Evolutionary conservation across 2,888 invertebrate genomes (phyloP), one percentile per base, ranked within the genome.

Genomic region (Microctonus brassicae): DNA sequence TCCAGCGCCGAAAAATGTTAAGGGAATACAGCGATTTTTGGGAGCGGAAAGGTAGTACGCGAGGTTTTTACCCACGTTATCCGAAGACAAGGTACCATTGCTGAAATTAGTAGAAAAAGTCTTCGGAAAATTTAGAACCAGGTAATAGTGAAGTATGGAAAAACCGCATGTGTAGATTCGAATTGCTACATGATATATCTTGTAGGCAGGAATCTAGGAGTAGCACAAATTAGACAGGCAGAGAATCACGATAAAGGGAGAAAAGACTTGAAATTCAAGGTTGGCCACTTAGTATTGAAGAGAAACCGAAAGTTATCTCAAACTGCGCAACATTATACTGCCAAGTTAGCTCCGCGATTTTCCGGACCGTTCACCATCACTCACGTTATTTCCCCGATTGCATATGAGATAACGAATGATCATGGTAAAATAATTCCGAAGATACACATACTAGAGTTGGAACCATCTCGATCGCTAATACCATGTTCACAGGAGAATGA

Each of bases 11-110:
- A 52, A 10, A n/a, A n/a, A n/a, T n/a, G n/a, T n/a, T n/a, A n/a
- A n/a, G n/a, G n/a, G n/a, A n/a, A n/a, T n/a, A n/a, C n/a, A 73
- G 39, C n/a, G 79, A 13, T 79, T 81, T 42, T 53, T 78, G 1
- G 78, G 77, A 13, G 76, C 75, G 24, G 72, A 75, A 20, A 76
- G 79, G 1, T 78, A 77, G 76, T 76, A 79, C 57, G 55, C 58
- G 2, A 13, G 68, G 0, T 72, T 72, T 36, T 34, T 72, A 3
- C 24, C 26, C 0, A 55, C 57, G 10, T 29, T 29, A 10, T 33
- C 33, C 7, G 33, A 33, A 33, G 33, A 33, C 33, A 33, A 33
- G 7, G 7, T 7, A 7, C 52, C 42, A 55, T 33, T 61, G 2
- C 36, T 65, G 24, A 36, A 33, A 6, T n/a, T 70, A 2, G 9